phyloP scores from a whole-genome alignment of 2,888 invertebrate genomes.

The Leptopterna dolabrata region DNA sequence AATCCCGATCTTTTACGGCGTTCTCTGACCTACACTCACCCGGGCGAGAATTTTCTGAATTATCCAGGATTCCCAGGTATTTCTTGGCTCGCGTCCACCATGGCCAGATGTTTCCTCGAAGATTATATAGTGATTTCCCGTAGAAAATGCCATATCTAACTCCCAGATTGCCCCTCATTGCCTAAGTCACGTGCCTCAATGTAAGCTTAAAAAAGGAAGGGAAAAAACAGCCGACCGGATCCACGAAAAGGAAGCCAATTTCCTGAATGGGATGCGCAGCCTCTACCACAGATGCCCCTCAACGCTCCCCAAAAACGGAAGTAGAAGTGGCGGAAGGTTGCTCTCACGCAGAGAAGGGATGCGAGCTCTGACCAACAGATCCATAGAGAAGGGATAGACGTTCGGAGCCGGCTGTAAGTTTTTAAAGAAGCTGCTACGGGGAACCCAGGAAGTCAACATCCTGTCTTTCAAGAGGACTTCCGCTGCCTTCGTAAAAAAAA shows the following conservation, averaged over 20 bases:
- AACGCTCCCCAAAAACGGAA: neutral
- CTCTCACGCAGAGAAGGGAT: neutral
- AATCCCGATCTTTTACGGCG: no score
- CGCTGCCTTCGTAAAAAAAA: neutral
- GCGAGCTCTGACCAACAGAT: neutral
- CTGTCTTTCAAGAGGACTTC: neutral
- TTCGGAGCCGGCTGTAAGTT: neutral
- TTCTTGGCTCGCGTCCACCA: no score
- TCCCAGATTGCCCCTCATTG: no score
- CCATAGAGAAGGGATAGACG: neutral
- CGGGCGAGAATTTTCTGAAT: no score
- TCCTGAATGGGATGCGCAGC: neutral
- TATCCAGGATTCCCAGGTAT: no score
- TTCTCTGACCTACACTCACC: no score
- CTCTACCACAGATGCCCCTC: neutral
- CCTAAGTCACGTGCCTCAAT: no score
- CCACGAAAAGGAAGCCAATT: neutral
- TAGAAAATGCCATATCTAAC: no score
- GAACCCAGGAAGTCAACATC: constrained; percentile 11
- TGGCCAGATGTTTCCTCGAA: no score
- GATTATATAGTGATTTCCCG: no score
- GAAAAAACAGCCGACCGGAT: no score
- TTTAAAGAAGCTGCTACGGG: neutral
- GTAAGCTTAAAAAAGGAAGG: no score
- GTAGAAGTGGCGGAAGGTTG: neutral